Conservation (phyloP, 2,797 vertebrate species). For the Micrastur ruficollis region DNA sequence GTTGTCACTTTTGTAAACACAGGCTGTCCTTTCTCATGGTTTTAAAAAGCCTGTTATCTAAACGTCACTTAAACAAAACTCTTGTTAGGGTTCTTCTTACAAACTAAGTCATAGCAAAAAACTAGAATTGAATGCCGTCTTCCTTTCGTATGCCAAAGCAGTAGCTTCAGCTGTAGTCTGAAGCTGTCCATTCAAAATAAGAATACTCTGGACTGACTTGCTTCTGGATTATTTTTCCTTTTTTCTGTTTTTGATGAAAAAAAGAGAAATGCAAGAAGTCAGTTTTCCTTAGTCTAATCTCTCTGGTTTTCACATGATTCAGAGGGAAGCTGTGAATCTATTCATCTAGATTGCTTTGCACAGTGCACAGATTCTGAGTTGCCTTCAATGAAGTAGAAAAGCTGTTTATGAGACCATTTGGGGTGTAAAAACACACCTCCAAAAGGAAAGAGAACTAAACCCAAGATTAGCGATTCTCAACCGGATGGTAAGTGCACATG, state of each 20-base stretch:
- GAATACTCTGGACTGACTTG: not conserved
- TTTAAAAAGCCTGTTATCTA: conserved; percentile 31
- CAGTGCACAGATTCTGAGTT: not conserved
- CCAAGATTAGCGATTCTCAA: not conserved
- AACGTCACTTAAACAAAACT: not conserved
- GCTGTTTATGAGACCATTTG: not conserved
- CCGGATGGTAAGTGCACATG: not conserved
- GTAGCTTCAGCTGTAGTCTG: not conserved
- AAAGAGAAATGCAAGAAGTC: not conserved
- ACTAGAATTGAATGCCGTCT: not conserved
- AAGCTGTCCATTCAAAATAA: not conserved
- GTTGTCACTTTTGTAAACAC: conserved; percentile 65
- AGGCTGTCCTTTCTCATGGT: conserved; percentile 42
- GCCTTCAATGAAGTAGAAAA: not conserved
- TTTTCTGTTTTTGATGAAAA: not conserved
- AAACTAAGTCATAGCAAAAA: not conserved
- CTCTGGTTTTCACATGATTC: not conserved
- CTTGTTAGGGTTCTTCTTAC: not conserved
- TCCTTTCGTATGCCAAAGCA: not conserved
- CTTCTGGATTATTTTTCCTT: not conserved
- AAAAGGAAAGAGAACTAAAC: not conserved
- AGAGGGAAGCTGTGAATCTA: not conserved
- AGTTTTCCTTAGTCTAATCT: not conserved
- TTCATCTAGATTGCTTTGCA: not conserved
- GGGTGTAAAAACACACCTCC: not conserved